Percentiles rank a stretch among this genome's conserved stretches.
Conservation (phyloP, 2,888 invertebrate genomes). For the Eristalis pertinax region DNA sequence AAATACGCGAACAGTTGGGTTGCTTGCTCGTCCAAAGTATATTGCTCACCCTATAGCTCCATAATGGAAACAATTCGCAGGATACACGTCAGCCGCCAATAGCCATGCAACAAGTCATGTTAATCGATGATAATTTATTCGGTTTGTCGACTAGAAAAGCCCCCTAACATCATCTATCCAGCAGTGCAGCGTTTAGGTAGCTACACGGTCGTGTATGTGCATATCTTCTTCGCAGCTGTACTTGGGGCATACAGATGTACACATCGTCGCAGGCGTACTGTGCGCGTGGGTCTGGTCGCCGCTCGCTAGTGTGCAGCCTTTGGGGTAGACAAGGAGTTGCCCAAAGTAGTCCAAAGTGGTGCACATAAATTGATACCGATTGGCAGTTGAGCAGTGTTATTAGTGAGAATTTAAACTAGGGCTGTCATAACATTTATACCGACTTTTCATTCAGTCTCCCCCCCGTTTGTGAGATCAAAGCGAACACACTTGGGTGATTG, state of each 20-base stretch:
- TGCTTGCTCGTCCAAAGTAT: slow-evolving; percentile 4
- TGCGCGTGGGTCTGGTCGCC: slow-evolving; percentile 10
- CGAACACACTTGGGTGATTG: background rate
- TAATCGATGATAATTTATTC: slow-evolving; percentile 72
- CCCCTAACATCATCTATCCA: slow-evolving; percentile 60
- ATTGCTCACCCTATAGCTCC: slow-evolving; percentile 26
- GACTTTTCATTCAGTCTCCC: slow-evolving; percentile 10
- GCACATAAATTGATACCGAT: slow-evolving; percentile 65
- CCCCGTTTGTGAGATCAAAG: background rate
- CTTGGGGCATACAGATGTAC: slow-evolving; percentile 44
- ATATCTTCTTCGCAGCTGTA: slow-evolving; percentile 52
- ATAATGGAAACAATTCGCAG: slow-evolving; percentile 66
- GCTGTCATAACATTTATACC: slow-evolving; percentile 52
- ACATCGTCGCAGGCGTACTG: background rate
- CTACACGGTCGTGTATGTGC: slow-evolving; percentile 24
- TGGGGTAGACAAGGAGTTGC: slow-evolving; percentile 61
- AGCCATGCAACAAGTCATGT: slow-evolving; percentile 70
- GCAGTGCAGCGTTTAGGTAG: slow-evolving; percentile 57
- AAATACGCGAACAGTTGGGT: slow-evolving; percentile 46
- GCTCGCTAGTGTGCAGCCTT: slow-evolving; percentile 15
- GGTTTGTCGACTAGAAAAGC: slow-evolving; percentile 57
- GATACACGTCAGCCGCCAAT: slow-evolving; percentile 66
- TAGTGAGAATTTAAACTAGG: slow-evolving; percentile 62
- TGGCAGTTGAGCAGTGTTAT: slow-evolving; percentile 65
- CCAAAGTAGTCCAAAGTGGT: slow-evolving; percentile 68